These are phyloP conservation scores for Epizoanthus scotinus DNA, from an alignment of 92 coral and sea anemone genomes.

Conservation along the genomic window DNA sequence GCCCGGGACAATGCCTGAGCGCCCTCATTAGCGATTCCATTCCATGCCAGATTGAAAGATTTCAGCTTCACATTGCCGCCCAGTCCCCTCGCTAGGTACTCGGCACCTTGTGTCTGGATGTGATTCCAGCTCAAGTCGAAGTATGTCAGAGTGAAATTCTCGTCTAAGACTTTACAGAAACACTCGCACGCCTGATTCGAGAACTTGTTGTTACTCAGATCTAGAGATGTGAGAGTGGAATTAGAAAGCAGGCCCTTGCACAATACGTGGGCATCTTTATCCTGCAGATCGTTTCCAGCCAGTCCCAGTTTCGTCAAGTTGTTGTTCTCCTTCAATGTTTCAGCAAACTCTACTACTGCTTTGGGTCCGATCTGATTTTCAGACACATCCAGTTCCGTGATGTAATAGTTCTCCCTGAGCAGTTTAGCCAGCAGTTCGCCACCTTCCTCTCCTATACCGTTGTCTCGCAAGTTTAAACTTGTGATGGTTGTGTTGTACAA, in stretches of 20 bases:
- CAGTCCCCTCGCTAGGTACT: conserved; percentile 67
- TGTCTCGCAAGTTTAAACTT: conserved; percentile 76
- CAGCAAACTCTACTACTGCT: conserved; percentile 63
- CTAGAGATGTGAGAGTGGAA: conserved; percentile 64
- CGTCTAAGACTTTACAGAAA: conserved; percentile 67
- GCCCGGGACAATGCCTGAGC: conserved; percentile 67
- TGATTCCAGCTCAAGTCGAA: conserved; percentile 90
- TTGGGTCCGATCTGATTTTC: conserved; percentile 73
- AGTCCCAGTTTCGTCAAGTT: conserved; percentile 69
- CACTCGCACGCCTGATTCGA: conserved; percentile 73
- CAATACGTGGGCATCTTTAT: conserved; percentile 73
- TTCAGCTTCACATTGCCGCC: conserved; percentile 77
- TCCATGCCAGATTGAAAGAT: conserved; percentile 83
- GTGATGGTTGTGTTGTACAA: conserved; percentile 83
- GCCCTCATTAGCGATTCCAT: conserved; percentile 77
- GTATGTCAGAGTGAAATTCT: conserved; percentile 64
- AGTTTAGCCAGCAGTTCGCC: conserved; percentile 77
- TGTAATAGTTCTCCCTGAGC: conserved; percentile 82
- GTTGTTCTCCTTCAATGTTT: conserved; percentile 69
- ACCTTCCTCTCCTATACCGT: conserved; percentile 90
- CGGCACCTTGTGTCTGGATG: conserved; percentile 76
- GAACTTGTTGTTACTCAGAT: conserved; percentile 73
- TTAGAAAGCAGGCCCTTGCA: conserved; percentile 63
- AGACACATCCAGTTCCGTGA: conserved; percentile 77
- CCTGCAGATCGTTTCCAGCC: conserved; percentile 71